Percentiles rank a stretch among this genome's conserved stretches.
These are phyloP conservation scores for Nesoenas mayeri DNA, from an alignment of 2,113 vertebrate genomes.

Conservation along the genomic window DNA sequence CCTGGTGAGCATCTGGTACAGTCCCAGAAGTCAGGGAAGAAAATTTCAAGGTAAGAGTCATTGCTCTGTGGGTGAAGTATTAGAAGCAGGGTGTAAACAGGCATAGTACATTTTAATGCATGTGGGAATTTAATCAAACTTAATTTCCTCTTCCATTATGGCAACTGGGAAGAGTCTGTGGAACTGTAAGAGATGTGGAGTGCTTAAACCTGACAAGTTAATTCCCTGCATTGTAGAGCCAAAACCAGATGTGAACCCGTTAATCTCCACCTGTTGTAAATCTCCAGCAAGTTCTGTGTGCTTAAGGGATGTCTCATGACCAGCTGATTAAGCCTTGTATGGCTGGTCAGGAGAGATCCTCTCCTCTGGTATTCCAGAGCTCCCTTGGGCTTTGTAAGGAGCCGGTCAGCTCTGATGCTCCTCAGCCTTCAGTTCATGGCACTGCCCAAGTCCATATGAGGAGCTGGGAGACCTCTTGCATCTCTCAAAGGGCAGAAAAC, in stretches of 20 bases:
- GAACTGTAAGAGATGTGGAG: background rate
- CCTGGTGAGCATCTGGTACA: background rate
- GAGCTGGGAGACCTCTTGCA: background rate
- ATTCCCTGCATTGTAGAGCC: background rate
- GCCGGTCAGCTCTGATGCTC: background rate
- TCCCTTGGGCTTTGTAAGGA: background rate
- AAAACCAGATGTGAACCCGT: background rate
- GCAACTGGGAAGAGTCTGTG: background rate
- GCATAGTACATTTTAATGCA: background rate
- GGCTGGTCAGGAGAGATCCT: background rate
- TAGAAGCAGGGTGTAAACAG: background rate
- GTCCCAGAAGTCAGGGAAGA: background rate
- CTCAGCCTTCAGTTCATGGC: fast-evolving
- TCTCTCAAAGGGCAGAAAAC: background rate
- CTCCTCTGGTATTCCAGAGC: background rate
- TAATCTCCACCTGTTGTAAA: background rate
- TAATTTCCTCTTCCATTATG: background rate
- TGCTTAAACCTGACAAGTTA: background rate
- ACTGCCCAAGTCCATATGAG: fast-evolving
- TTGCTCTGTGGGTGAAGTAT: background rate
- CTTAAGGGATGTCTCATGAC: background rate
- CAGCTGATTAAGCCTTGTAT: fast-evolving
- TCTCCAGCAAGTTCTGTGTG: background rate
- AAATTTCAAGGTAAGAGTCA: background rate
- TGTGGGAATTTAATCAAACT: background rate